Evolutionary conservation across 2,113 vertebrate species (phyloP).

Genomic region (Prionailurus viverrinus): DNA sequence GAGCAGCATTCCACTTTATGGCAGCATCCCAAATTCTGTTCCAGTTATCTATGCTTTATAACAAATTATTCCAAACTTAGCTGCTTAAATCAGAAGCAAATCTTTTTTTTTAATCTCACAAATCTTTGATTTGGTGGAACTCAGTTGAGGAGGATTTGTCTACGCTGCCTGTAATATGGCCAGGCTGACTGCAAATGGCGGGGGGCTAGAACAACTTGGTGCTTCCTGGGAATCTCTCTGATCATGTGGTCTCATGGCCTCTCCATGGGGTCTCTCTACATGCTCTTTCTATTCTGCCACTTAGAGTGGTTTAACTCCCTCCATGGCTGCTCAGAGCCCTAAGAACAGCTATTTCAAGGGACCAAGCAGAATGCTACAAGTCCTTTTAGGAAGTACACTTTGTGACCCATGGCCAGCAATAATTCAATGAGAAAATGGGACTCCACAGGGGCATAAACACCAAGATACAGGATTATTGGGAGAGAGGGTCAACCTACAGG

Average conservation of each 20-base stretch:
- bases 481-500: background rate
- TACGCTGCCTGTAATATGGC: accelerated
- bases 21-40: background rate
- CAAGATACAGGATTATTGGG: background rate
- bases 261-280: background rate
- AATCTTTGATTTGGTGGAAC: background rate
- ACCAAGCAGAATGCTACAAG: background rate
- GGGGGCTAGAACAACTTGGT: no score
- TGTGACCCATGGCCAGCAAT: background rate
- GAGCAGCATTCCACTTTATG: background rate
- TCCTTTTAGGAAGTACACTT: background rate
- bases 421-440: background rate
- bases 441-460: no score
- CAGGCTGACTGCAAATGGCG: background rate
- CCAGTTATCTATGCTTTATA: background rate
- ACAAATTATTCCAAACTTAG: background rate
- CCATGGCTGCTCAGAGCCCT: no score
- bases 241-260: background rate
- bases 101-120: background rate
- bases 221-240: background rate
- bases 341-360: background rate
- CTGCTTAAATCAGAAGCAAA: background rate
- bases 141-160: background rate
- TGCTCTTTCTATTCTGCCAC: background rate
- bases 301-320: background rate